Evolutionary conservation across 2,888 invertebrate species (phyloP).

Genomic region (Metallyticus violacea): DNA sequence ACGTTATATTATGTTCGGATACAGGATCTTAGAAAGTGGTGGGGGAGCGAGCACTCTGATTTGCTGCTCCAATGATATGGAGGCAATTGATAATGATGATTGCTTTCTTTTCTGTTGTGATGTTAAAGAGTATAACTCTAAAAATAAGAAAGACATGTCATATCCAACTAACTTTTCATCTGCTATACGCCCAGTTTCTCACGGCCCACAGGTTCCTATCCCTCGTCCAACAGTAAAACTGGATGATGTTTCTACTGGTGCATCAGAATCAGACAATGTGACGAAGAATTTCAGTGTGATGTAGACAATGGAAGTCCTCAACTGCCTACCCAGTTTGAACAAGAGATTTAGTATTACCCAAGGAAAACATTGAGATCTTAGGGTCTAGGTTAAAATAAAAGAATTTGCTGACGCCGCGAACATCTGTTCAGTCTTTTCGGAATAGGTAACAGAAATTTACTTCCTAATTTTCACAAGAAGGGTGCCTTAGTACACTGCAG

Average conservation of each 20-base stretch:
- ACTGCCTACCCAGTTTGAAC: neutral
- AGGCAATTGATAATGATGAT: slow-evolving; percentile 37
- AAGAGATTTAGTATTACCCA: neutral
- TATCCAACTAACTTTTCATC: slow-evolving; percentile 25
- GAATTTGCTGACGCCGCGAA: neutral
- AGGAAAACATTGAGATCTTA: neutral
- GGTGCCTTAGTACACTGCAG: too few relatives aligned
- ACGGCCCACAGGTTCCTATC: slow-evolving; percentile 27
- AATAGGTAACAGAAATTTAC: neutral
- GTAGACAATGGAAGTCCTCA: neutral
- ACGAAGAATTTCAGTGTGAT: neutral
- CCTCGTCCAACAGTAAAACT: neutral
- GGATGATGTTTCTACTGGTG: neutral
- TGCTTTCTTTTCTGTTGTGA: too few relatives aligned
- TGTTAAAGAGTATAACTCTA: slow-evolving; percentile 29
- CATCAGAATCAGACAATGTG: neutral
- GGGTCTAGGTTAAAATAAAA: neutral
- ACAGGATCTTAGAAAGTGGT: too few relatives aligned
- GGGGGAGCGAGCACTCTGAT: slow-evolving; percentile 29
- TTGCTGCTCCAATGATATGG: slow-evolving; percentile 33
- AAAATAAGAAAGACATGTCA: slow-evolving; percentile 23
- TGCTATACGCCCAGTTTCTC: too few relatives aligned
- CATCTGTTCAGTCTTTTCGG: neutral
- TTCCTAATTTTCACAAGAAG: too few relatives aligned
- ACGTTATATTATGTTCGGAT: too few relatives aligned